Evolutionary conservation across 2,113 vertebrate species (phyloP), one percentile per base, ranked within the genome.

Genomic region (Taurulus bubalis): DNA sequence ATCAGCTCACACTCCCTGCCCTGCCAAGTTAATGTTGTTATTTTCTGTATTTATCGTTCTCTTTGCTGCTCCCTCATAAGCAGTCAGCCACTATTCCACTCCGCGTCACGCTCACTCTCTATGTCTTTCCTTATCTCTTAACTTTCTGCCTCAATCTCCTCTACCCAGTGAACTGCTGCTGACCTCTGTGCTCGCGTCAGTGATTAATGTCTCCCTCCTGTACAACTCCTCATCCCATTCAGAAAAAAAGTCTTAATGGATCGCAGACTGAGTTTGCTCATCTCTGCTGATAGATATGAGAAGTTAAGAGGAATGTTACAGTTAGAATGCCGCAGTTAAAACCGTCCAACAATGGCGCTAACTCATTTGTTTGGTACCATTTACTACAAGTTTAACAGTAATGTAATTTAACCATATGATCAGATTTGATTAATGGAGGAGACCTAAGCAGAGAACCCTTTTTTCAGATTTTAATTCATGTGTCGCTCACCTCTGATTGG

Each of bases 171-270:
- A 92, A 91, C 92, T 90, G 71, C 80, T 2, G 76, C 80, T 89
- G 91, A 93, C 90, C 90, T 79, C 78, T 2, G 8, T 1, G 22
- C 64, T 90, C 56, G 10, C 75, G 85, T 89, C 81, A 71, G 77
- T 93, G 89, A 93, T 87, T 73, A 79, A 93, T 89, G 88, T 53
- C 8, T 58, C 70, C 58, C 82, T 86, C 72, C 79, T 73, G 67
- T 65, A 77, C 70, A 73, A 28, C 82, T 80, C 59, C 55, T 83
- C 71, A 38, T 86, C 87, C 80, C 79, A 90, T 85, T 89, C 71
- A 89, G 77, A 51, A 81, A 77, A 77, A 79, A 77, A 45, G 58
- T 49, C 65, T 71, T 49, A 81, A 69, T 79, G 71, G 80, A 42
- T 77, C 40, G 30, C 26, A 40, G 18, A 32, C 24, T 58, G 51